Conservation (phyloP, 2,888 invertebrate genomes). For the Rhamphomyia laevipes region DNA sequence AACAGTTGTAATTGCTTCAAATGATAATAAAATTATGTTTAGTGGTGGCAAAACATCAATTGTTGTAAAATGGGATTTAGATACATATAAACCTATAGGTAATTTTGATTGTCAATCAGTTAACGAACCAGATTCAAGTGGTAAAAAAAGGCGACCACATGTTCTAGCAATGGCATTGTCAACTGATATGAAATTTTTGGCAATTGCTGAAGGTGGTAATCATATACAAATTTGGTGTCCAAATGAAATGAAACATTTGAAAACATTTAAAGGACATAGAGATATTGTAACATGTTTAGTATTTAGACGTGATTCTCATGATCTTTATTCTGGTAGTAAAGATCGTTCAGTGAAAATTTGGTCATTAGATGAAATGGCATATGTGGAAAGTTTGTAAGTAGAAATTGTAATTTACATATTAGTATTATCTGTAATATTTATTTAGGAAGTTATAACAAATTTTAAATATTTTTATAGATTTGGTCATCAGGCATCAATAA, state of each 20-base stretch:
- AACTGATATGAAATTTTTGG: slow-evolving; percentile 71
- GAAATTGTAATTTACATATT: slow-evolving; percentile 19
- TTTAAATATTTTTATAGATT: slow-evolving; percentile 33
- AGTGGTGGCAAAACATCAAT: slow-evolving; percentile 81
- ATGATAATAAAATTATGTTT: slow-evolving; percentile 59
- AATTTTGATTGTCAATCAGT: slow-evolving; percentile 36
- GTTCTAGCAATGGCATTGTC: slow-evolving; percentile 61
- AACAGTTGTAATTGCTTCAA: slow-evolving; percentile 69
- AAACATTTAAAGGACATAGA: slow-evolving; percentile 71
- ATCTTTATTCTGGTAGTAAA: slow-evolving; percentile 66
- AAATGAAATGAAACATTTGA: slow-evolving; percentile 57
- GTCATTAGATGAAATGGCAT: slow-evolving; percentile 92
- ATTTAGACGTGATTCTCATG: slow-evolving; percentile 76
- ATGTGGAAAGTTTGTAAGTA: slow-evolving; percentile 75
- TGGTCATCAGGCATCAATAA: slow-evolving; percentile 83
- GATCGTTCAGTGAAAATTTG: slow-evolving; percentile 84
- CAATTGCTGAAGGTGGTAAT: slow-evolving; percentile 54
- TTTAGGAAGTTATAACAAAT: not conserved
- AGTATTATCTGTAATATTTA: not conserved
- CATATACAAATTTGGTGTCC: slow-evolving; percentile 78
- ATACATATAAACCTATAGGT: slow-evolving; percentile 49
- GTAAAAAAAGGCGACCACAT: slow-evolving; percentile 27
- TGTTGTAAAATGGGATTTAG: slow-evolving; percentile 73
- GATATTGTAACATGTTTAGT: slow-evolving; percentile 62
- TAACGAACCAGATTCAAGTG: slow-evolving; percentile 31